phyloP scores from a whole-genome alignment of 2,888 invertebrate genomes.

The Hypselothyrea guttata region DNA sequence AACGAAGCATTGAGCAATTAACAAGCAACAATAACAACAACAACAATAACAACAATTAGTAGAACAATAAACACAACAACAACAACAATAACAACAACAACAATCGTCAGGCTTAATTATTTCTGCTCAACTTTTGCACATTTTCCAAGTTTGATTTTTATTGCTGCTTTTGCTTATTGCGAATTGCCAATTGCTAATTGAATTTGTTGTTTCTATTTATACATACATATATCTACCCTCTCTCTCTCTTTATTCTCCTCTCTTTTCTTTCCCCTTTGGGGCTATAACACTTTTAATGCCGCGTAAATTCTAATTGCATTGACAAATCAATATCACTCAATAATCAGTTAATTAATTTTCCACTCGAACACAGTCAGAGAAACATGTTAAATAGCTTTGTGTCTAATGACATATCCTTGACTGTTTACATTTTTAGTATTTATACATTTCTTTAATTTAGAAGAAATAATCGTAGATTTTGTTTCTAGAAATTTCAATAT shows the following conservation, averaged over 20 bases:
- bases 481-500: no score
- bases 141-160: slow-evolving; percentile 40
- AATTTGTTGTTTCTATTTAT: slow-evolving; percentile 50
- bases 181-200: slow-evolving; percentile 70
- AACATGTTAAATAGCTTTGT: background rate
- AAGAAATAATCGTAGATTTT: no score
- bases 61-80: slow-evolving; percentile 20
- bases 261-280: background rate
- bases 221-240: slow-evolving; percentile 10
- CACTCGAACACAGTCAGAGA: background rate
- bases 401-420: slow-evolving; percentile 1
- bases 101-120: slow-evolving; percentile 34
- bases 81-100: slow-evolving; percentile 27
- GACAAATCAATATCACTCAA: slow-evolving; percentile 27
- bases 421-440: no score
- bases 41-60: no score
- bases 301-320: slow-evolving; percentile 41
- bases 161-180: slow-evolving; percentile 35
- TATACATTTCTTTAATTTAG: no score
- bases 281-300: slow-evolving; percentile 46
- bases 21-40: slow-evolving; percentile 17
- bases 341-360: slow-evolving; percentile 26
- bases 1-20: slow-evolving; percentile 69
- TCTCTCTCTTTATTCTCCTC: background rate
- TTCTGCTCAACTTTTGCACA: slow-evolving; percentile 48